Evolutionary conservation across 2,113 vertebrate species (phyloP).

Genomic region (Odocoileus virginianus): DNA sequence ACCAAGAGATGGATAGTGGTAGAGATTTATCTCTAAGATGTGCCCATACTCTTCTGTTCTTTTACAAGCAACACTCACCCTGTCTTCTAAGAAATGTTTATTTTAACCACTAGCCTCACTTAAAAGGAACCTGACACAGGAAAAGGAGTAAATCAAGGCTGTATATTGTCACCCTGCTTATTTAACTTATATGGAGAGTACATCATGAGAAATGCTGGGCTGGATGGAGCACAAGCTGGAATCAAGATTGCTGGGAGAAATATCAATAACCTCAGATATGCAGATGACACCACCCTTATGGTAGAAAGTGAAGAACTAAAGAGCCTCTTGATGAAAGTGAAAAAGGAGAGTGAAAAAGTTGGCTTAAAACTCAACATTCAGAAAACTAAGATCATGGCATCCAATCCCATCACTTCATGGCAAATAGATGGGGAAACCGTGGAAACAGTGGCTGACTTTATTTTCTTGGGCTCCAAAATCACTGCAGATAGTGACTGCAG

Average conservation of each 20-base stretch:
- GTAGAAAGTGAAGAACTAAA: background rate
- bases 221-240: background rate
- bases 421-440: background rate
- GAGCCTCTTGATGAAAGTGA: background rate
- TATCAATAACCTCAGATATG: background rate
- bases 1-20: background rate
- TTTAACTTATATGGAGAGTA: background rate
- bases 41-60: background rate
- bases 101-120: background rate
- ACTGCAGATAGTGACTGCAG: background rate
- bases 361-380: background rate
- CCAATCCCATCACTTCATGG: background rate
- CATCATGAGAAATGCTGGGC: background rate
- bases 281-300: background rate
- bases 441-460: background rate
- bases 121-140: background rate
- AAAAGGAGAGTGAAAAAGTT: background rate
- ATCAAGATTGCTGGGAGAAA: background rate
- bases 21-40: background rate
- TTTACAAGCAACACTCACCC: background rate
- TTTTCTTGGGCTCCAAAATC: background rate
- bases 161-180: background rate
- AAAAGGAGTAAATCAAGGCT: background rate
- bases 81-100: background rate
- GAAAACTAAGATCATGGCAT: background rate